Percentiles rank a stretch among this genome's conserved stretches.
Conservation (phyloP, 2,113 vertebrate species). For the Sapayoa aenigma region DNA sequence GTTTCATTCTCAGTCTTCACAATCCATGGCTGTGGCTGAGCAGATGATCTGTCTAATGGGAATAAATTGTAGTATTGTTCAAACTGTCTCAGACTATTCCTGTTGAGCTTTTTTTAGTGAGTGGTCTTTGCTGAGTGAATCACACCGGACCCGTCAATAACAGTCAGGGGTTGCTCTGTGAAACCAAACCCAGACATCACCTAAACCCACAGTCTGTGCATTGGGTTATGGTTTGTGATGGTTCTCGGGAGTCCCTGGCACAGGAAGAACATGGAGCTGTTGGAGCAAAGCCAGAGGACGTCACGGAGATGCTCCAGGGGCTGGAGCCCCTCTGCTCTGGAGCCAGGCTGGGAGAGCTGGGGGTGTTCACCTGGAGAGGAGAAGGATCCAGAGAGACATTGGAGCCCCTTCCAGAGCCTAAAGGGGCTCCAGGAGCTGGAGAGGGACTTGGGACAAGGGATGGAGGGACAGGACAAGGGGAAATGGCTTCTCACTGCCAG, state of each 20-base stretch:
- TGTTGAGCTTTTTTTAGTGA: background rate
- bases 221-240: accelerated
- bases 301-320: accelerated
- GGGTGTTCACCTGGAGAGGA: background rate
- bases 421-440: background rate
- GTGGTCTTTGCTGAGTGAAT: accelerated
- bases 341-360: background rate
- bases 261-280: accelerated
- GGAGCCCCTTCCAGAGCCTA: background rate
- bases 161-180: background rate
- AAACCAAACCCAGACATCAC: background rate
- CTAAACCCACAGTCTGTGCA: accelerated
- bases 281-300: background rate
- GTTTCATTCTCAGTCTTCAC: background rate
- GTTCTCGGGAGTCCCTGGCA: background rate
- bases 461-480: background rate
- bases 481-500: background rate
- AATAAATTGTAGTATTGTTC: background rate
- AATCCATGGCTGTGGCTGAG: background rate
- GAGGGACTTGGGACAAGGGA: background rate
- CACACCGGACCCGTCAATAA: accelerated
- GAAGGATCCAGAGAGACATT: background rate
- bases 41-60: background rate
- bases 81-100: accelerated
- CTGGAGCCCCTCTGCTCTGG: background rate